Percentiles rank a stretch among this genome's conserved stretches.
phyloP scores from a whole-genome alignment of 2,888 invertebrate species.

The Omphaloscelis lunosa region DNA sequence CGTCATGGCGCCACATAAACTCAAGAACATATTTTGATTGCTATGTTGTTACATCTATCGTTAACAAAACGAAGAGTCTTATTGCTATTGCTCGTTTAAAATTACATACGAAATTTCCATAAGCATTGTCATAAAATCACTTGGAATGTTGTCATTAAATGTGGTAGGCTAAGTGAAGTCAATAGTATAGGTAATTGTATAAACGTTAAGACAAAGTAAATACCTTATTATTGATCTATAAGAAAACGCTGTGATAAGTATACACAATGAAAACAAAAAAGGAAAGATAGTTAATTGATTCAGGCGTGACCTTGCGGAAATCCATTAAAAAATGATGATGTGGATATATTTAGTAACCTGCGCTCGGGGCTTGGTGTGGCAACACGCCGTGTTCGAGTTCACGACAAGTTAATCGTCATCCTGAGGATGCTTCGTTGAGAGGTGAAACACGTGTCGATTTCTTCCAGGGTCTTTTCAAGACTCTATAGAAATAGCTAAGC shows the following conservation, averaged over 20 bases:
- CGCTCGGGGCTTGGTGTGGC: no score
- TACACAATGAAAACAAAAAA: neutral
- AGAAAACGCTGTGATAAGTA: neutral
- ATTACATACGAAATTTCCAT: constrained; percentile 36
- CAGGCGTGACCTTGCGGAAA: no score
- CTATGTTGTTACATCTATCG: constrained; percentile 2
- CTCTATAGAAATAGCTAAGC: no score
- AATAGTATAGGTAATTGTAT: constrained; percentile 1
- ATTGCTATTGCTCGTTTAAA: constrained; percentile 19
- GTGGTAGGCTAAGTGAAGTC: constrained; percentile 8
- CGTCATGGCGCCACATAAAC: constrained; percentile 39
- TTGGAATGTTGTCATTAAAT: constrained; percentile 30
- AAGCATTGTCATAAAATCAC: constrained; percentile 34
- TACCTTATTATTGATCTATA: neutral
- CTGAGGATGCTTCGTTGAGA: no score
- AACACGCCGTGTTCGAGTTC: no score
- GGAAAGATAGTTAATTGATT: no score
- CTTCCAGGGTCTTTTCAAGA: no score
- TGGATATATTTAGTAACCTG: no score
- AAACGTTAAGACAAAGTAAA: neutral
- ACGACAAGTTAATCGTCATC: no score
- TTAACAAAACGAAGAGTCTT: constrained; percentile 14
- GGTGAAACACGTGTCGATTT: no score
- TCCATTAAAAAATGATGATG: no score
- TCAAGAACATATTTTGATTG: constrained; percentile 28